phyloP scores from a whole-genome alignment of 1,140 invertebrate genomes.

The Nylanderia fulva region DNA sequence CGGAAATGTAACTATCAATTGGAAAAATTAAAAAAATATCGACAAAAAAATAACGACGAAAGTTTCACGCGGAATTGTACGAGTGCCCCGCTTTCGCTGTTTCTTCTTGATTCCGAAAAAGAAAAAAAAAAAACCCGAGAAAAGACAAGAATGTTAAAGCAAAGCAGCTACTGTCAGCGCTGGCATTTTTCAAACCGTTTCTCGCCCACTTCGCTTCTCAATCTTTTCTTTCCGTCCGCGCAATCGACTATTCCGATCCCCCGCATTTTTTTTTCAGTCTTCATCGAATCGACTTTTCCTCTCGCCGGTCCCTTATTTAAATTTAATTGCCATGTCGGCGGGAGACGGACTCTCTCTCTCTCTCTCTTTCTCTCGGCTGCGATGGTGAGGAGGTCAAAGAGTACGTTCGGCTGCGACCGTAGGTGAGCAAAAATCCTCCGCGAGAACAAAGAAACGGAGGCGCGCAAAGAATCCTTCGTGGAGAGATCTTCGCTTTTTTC shows the following conservation, averaged over 20 bases:
- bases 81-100: not conserved
- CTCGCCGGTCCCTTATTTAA: conserved; percentile 47
- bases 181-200: conserved; percentile 39
- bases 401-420: not conserved
- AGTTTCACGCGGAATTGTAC: not conserved
- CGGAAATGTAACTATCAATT: not conserved
- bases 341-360: not conserved
- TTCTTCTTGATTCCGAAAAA: conserved; percentile 15
- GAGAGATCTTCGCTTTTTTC: not conserved
- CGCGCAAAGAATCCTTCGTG: conserved; percentile 47
- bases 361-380: not conserved
- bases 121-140: conserved; percentile 24
- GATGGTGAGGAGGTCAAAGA: conserved; percentile 26
- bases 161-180: not conserved
- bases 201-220: not conserved
- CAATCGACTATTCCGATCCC: conserved; percentile 5
- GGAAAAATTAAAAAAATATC: not conserved
- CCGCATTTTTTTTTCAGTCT: conserved; percentile 28
- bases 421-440: conserved; percentile 18
- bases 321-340: conserved; percentile 38
- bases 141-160: not conserved
- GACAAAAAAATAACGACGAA: not conserved
- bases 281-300: conserved; percentile 26
- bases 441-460: conserved; percentile 47
- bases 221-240: conserved; percentile 17